Base-by-base conservation (phyloP, 2,113 vertebrate species). In the Cromileptes altivelis region DNA sequence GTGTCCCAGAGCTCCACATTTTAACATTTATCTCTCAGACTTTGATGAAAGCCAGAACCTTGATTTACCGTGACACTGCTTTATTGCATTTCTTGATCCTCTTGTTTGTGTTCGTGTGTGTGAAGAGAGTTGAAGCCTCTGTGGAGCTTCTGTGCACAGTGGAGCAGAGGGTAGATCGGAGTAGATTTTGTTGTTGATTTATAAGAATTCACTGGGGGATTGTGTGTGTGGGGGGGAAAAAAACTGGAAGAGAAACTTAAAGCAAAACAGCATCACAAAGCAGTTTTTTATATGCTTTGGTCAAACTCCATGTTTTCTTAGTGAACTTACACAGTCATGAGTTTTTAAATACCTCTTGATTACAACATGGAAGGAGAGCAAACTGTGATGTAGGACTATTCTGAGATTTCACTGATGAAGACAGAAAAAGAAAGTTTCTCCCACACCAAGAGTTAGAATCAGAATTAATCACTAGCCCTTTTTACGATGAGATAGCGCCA, bases 1-100 rank as follows among this genome's bases (percentile, higher is more conserved):
- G 74, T 78, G 61, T 76, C 69, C 40, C 57, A 49, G 50, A 76
- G 74, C 74, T 78, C 70, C 25, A 62, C 25, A 30, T 77, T 70
- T 70, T 49, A 58, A 56, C 47, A 57, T 80, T 82, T 69, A 58
- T 49, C 68, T 82, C 13, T 63, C 11, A 17, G 45, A 27, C 14
- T 53, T 21, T 78, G 49, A 75, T 75, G 53, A 70, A 75, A 74
- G 12, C 60, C 78, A 73, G 73, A 81, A 30, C 18, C n/a, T 19
- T 23, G 45, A 52, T 49, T 73, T 25, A 65, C 71, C 25, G 2
- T 27, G 49, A 45, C 64, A 56, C 49, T 50, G n/a, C 33, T 68
- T 52, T 19, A 18, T 53, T 77, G 70, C 2, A 42, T 76, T 72
- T 78, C 53, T 62, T 56, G 37, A 67, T 75, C 49, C 27, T 61